Evolutionary conservation across 2,797 vertebrate genomes (phyloP), one percentile per base, ranked within the genome.

Genomic region (Periophthalmus magnuspinnatus): DNA sequence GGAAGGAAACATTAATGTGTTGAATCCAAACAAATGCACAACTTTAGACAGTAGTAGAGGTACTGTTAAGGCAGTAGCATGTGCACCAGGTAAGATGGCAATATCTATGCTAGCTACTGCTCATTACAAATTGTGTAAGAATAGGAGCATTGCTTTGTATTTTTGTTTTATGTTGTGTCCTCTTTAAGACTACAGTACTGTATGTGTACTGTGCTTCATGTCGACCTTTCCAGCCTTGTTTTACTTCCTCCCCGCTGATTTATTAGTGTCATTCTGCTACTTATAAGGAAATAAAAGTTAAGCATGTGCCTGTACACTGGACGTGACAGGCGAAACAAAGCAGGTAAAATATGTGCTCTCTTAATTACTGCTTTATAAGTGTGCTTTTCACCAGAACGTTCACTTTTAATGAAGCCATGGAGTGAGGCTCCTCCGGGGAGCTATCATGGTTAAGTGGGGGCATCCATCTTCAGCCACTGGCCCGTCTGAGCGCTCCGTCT

Each of bases 371-470:
- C 87, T 89, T 90, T 91, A 90, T 91, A 92, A 90, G 89, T 75
- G 22, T 78, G 88, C 82, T 90, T 91, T 91, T 90, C 89, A 90
- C 88, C 75, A 81, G 79, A 91, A 91, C 77, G 83, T 89, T 92
- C 88, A 89, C 91, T 93, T 92, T 90, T 92, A 92, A 92, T 92
- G 91, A 93, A 91, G 89, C 88, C 87, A 91, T 92, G 92, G 91
- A 92, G 84, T 90, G 90, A 87, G 85, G 85, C 90, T 91, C 86
- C 92, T 92, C 91, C 83, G 72, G 92, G 91, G 92, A 92, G 88
- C 89, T 89, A 91, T 93, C 90, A 91, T 90, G 90, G 89, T 87
- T 91, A 91, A 93, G 91, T 91, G 90, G 91, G 89, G 86, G 91
- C 88, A 92, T 93, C 89, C 89, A 89, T 92, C 91, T 92, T 92